Evolutionary conservation across 2,888 invertebrate species (phyloP).

Genomic region (Dioctria linearis): DNA sequence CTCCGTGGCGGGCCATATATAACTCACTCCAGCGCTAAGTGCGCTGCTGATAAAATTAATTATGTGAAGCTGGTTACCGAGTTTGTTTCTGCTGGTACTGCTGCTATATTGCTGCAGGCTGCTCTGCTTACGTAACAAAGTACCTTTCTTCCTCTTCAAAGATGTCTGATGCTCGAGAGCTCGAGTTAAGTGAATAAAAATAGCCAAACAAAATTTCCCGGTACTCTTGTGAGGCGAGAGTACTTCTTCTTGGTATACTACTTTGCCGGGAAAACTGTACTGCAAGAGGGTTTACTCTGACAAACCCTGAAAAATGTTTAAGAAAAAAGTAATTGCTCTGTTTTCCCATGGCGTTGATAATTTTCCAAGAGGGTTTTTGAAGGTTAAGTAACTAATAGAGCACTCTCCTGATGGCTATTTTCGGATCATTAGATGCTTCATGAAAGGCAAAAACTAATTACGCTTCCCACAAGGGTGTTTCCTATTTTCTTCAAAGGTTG

Average conservation of each 20-base stretch:
- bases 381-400: too few species aligned
- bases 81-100: not conserved
- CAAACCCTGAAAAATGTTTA: constrained; percentile 12
- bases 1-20: too few species aligned
- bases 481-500: too few species aligned
- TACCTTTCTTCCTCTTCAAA: not conserved
- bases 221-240: not conserved
- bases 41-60: constrained; percentile 21
- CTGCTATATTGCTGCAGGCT: too few species aligned
- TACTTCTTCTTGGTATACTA: not conserved
- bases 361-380: too few species aligned
- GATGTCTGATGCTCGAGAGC: not conserved
- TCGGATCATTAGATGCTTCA: too few species aligned
- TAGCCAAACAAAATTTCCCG: constrained; percentile 4
- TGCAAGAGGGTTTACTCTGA: not conserved
- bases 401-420: too few species aligned
- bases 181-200: constrained; percentile 27
- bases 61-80: constrained; percentile 7
- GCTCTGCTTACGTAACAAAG: not conserved
- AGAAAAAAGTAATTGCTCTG: constrained; percentile 19
- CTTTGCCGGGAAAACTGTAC: not conserved
- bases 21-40: not conserved
- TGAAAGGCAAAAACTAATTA: too few species aligned
- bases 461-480: too few species aligned
- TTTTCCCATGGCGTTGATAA: not conserved